Base-by-base conservation (phyloP, 2,113 vertebrate species). In the Podarcis muralis region DNA sequence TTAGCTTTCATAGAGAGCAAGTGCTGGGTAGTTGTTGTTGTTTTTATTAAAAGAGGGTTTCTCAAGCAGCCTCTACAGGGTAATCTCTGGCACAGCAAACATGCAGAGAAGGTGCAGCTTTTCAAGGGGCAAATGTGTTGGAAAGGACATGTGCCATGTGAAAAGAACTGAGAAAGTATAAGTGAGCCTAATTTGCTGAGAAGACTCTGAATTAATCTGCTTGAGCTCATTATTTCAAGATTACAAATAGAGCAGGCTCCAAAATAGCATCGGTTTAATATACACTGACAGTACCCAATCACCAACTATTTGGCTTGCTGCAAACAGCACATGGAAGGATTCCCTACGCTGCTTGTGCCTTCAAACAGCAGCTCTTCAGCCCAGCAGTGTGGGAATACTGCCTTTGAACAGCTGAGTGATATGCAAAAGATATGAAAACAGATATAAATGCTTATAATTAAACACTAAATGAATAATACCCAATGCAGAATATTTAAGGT, bases 361-460 rank as follows among this genome's bases (percentile, higher is more conserved):
- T 95, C 93, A 95, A 92, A 95, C 92, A 93, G 95, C 65, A 95
- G 59, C 86, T 95, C 88, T 95, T 94, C 90, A 95, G 92, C 86
- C 90, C 83, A 68, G 81, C 88, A 94, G 83, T 71, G 1, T 92
- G 94, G 91, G 94, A 96, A 94, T 96, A 90, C 84, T 94, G 88
- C 87, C 95, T 96, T 96, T 97, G 96, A 97, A 96, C 87, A 72
- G 91, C 93, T 94, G 94, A 97, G 84, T 92, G 93, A 94, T 93
- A 94, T 94, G 93, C 92, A 96, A 96, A 95, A 95, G 92, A 94
- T 95, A 83, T 85, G 90, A 94, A 94, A 95, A 83, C 89, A 93
- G 89, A 94, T 94, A 95, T 94, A 96, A 96, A 95, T 91, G 88
- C 92, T 91, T 94, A 96, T 96, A 96, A 97, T 97, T 97, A 95